Conservation (phyloP, 2,888 invertebrate species). For the Leptogaster cylindrica region DNA sequence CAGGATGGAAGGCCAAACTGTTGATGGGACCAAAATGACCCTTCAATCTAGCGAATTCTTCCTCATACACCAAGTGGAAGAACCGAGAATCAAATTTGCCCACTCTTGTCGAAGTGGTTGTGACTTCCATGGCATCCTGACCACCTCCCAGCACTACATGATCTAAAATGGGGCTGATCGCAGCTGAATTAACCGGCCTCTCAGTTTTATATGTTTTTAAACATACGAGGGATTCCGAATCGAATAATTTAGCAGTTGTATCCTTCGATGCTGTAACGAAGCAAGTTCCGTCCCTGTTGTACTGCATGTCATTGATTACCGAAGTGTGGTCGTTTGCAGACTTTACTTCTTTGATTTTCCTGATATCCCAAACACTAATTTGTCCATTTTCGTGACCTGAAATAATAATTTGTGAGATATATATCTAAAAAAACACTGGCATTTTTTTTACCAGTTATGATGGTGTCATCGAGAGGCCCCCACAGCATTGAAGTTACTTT, state of each 20-base stretch:
- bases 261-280: constrained; percentile 98
- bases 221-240: constrained; percentile 82
- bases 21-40: constrained; percentile 99
- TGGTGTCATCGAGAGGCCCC: constrained; percentile 90
- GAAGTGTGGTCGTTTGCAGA: constrained; percentile 82
- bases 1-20: constrained; percentile 96
- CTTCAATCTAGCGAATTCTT: constrained; percentile 96
- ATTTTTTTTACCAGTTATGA: constrained; percentile 79
- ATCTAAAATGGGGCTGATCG: constrained; percentile 92
- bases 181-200: constrained; percentile 96
- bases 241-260: constrained; percentile 93
- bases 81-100: constrained; percentile 97
- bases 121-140: constrained; percentile 99
- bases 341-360: constrained; percentile 81
- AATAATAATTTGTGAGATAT: neutral
- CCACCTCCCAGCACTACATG: constrained; percentile 99
- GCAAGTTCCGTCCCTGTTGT: constrained; percentile 91
- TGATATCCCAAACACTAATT: constrained; percentile 90
- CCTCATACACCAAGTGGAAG: constrained; percentile 95
- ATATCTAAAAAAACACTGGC: no score
- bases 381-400: constrained; percentile 94
- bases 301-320: constrained; percentile 95
- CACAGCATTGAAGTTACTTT: constrained; percentile 93
- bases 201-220: constrained; percentile 97
- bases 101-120: constrained; percentile 89